These are phyloP conservation scores for Atethmia centrago DNA, from an alignment of 2,888 invertebrate species.

Conservation along the genomic window DNA sequence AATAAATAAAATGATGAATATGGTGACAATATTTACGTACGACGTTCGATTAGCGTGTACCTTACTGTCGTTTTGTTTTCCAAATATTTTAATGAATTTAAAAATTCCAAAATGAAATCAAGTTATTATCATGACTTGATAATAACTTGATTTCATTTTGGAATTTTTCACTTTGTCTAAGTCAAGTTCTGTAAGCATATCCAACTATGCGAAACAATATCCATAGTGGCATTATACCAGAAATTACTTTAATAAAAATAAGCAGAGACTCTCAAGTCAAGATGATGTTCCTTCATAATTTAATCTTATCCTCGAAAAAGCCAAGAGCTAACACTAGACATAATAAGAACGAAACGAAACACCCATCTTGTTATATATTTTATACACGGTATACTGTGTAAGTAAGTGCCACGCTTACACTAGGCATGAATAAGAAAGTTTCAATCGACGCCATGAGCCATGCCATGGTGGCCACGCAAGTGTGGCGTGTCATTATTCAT, in stretches of 20 bases:
- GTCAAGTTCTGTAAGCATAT: neutral
- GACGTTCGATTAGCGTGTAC: neutral
- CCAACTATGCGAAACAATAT: neutral
- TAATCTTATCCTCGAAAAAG: conserved; percentile 14
- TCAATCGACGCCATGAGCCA: conserved; percentile 12
- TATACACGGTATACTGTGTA: neutral
- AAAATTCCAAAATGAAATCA: neutral
- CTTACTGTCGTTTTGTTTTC: neutral
- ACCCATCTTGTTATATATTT: conserved; percentile 12
- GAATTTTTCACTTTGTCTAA: no score
- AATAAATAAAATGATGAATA: neutral
- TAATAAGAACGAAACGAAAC: conserved; percentile 18
- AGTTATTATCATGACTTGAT: neutral
- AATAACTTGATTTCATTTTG: no score
- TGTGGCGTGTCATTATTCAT: conserved; percentile 60
- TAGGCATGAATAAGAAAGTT: conserved; percentile 48
- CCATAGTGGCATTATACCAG: neutral
- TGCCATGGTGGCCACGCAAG: conserved; percentile 44
- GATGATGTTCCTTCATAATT: conserved; percentile 21
- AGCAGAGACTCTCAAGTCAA: conserved; percentile 18
- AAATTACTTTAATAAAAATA: conserved; percentile 7
- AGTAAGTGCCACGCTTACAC: conserved; percentile 28
- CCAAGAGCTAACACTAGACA: conserved; percentile 5
- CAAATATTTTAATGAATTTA: neutral
- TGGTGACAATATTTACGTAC: neutral